phyloP scores from a whole-genome alignment of 2,113 vertebrate genomes.

The Pongo abelii region DNA sequence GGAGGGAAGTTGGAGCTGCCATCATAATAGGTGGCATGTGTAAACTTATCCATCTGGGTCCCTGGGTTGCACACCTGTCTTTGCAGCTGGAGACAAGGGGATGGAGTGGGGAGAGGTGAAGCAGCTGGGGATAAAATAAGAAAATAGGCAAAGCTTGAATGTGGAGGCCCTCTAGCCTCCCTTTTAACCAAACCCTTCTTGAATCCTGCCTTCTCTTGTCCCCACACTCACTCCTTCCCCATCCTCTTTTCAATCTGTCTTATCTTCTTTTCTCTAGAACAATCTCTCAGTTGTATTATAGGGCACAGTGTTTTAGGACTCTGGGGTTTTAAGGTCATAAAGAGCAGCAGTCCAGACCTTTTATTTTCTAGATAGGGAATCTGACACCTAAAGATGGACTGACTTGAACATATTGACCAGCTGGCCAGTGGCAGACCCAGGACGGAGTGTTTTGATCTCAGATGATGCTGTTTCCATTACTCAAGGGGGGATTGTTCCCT shows the following conservation, averaged over 20 bases:
- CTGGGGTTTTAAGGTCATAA: not conserved
- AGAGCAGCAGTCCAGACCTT: not conserved
- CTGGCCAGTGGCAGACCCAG: not conserved
- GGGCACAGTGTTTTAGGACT: not conserved
- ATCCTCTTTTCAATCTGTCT: not conserved
- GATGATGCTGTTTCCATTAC: not conserved
- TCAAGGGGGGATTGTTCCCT: not conserved
- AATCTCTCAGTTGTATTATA: not conserved
- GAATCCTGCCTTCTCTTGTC: not conserved
- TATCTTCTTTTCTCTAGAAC: not conserved
- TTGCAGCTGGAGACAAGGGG: constrained; percentile 31
- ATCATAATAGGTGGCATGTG: not conserved
- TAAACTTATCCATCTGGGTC: not conserved
- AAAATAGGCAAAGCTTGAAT: not conserved
- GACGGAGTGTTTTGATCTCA: not conserved
- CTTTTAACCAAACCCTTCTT: not conserved
- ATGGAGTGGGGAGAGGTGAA: not conserved
- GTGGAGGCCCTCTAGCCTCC: not conserved
- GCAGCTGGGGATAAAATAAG: not conserved
- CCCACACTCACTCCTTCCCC: fast-evolving
- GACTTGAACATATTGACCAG: not conserved
- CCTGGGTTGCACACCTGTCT: not conserved
- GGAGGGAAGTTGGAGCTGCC: not conserved
- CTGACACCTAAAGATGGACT: not conserved
- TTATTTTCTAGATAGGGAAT: not conserved